Conservation (phyloP, 2,113 vertebrate species). For the Gobio gobio region DNA sequence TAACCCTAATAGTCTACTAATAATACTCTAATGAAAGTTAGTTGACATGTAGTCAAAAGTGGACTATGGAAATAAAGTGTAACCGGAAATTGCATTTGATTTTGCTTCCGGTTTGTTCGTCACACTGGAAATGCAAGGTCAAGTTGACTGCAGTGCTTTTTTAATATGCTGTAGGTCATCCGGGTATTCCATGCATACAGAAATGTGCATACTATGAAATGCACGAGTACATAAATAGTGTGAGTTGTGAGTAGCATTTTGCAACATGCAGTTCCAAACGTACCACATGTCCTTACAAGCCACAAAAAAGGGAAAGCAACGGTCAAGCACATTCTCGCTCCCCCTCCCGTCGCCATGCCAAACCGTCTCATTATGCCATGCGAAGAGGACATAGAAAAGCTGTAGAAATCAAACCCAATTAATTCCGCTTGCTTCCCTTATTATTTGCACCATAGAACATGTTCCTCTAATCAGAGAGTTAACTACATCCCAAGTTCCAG, state of each 20-base stretch:
- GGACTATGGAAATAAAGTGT: too few species aligned
- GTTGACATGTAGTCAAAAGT: too few species aligned
- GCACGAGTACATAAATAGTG: neutral
- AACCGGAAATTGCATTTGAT: neutral
- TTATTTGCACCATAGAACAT: conserved; percentile 76
- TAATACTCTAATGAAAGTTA: too few species aligned
- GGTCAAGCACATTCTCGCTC: conserved; percentile 2
- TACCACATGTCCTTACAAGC: neutral
- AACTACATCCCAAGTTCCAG: conserved; percentile 70
- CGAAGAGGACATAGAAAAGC: conserved; percentile 74
- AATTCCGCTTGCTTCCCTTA: conserved; percentile 83
- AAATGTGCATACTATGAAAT: neutral
- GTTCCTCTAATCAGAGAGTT: conserved; percentile 74
- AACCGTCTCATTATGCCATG: conserved; percentile 71
- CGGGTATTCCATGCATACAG: neutral
- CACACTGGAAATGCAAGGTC: neutral
- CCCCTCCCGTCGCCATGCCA: conserved; percentile 18
- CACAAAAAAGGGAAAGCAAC: neutral
- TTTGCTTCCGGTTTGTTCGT: neutral
- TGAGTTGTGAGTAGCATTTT: too few species aligned
- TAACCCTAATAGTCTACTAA: too few species aligned
- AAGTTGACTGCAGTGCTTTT: neutral
- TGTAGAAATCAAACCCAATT: conserved; percentile 83
- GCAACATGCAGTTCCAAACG: neutral
- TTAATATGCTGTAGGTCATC: neutral